These are phyloP conservation scores for Cantharis rufa DNA, from an alignment of 2,888 invertebrate genomes.

Conservation along the genomic window DNA sequence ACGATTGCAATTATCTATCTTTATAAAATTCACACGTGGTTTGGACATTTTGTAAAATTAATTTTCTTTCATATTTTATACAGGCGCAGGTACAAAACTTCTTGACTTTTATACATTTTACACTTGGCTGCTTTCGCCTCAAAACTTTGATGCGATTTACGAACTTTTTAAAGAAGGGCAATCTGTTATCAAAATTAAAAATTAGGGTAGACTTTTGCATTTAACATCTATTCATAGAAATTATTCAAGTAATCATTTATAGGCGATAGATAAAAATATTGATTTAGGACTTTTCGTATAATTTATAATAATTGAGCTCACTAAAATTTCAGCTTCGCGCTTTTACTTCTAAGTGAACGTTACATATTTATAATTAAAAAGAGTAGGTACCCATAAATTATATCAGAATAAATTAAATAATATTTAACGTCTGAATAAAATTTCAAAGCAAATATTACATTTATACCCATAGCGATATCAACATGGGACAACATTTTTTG, in stretches of 20 bases:
- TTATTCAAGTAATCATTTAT: conserved; percentile 30
- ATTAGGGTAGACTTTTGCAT: conserved; percentile 30
- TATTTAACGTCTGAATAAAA: not conserved
- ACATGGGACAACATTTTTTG: not conserved
- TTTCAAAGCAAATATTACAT: not conserved
- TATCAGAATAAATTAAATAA: not conserved
- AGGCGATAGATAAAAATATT: conserved; percentile 29
- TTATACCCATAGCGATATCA: too few relatives aligned
- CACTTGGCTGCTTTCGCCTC: conserved; percentile 31
- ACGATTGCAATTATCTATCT: conserved; percentile 9
- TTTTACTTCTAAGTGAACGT: not conserved
- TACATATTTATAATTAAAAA: not conserved
- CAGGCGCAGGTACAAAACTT: conserved; percentile 38
- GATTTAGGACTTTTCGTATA: conserved; percentile 1
- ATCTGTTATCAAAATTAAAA: conserved; percentile 36
- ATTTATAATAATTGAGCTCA: not conserved
- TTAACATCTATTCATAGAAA: conserved; percentile 28
- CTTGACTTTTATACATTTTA: conserved; percentile 34
- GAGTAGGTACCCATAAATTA: not conserved
- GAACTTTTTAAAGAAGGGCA: conserved; percentile 32
- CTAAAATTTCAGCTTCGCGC: not conserved
- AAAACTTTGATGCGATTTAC: conserved; percentile 33
- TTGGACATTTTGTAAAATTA: conserved; percentile 38
- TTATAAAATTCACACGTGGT: conserved; percentile 34
- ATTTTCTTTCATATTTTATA: conserved; percentile 41